These are phyloP conservation scores for Orthosia cruda DNA, from an alignment of 2,888 invertebrate species.

Conservation along the genomic window DNA sequence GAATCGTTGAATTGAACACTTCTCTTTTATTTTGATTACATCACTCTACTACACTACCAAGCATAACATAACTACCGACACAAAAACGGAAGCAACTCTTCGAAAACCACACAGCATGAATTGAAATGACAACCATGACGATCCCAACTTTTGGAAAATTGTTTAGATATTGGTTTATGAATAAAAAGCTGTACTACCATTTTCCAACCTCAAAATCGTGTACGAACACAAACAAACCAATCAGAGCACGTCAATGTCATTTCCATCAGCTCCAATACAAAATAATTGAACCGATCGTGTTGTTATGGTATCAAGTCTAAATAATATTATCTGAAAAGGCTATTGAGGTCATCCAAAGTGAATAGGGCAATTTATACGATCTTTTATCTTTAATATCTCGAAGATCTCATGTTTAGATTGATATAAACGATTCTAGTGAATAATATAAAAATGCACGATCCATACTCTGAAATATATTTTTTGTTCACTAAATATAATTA, in stretches of 20 bases:
- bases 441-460: background rate
- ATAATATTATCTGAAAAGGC: slow-evolving; percentile 36
- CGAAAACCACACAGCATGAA: background rate
- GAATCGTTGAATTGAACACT: too few species aligned
- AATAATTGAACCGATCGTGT: slow-evolving; percentile 28
- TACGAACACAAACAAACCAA: background rate
- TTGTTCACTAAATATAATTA: too few species aligned
- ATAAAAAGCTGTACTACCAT: background rate
- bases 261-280: slow-evolving; percentile 42
- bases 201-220: background rate
- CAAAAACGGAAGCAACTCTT: background rate
- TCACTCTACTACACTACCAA: too few species aligned
- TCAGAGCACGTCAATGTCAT: slow-evolving; percentile 39
- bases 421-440: background rate
- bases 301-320: slow-evolving; percentile 26
- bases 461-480: background rate
- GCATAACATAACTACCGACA: background rate
- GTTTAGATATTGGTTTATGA: background rate
- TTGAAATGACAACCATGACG: background rate
- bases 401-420: background rate
- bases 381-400: slow-evolving; percentile 1
- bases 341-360: slow-evolving; percentile 30
- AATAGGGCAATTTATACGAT: slow-evolving; percentile 38
- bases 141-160: background rate
- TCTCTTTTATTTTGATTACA: too few species aligned